These are phyloP conservation scores for Nipponia nippon DNA, from an alignment of 2,113 vertebrate species.

Conservation along the genomic window DNA sequence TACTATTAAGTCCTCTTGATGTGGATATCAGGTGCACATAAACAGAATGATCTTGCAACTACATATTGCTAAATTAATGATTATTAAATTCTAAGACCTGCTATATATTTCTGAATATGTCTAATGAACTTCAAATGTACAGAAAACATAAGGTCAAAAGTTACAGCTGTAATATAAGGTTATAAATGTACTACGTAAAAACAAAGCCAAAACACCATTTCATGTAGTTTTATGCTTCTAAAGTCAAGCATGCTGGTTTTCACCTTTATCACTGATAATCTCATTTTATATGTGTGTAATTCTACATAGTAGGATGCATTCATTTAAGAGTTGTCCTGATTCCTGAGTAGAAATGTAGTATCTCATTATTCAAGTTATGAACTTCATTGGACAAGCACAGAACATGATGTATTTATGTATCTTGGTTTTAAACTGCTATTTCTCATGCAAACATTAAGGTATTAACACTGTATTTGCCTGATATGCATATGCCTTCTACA, in stretches of 20 bases:
- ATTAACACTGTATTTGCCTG: neutral
- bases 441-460: neutral
- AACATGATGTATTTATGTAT: neutral
- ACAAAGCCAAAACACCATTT: neutral
- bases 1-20: neutral
- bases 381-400: neutral
- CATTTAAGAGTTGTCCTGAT: neutral
- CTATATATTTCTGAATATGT: neutral
- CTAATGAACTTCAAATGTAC: neutral
- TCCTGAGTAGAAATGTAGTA: neutral
- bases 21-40: neutral
- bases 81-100: neutral
- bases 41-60: neutral
- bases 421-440: neutral
- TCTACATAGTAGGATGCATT: neutral
- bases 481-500: neutral
- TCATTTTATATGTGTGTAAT: neutral
- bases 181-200: neutral
- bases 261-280: neutral
- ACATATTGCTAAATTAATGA: neutral
- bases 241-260: neutral
- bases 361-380: neutral
- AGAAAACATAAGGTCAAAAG: neutral
- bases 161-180: neutral
- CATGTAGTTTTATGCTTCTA: neutral